Base-by-base conservation (phyloP, 2,113 vertebrate genomes). In the Plectropomus leopardus region DNA sequence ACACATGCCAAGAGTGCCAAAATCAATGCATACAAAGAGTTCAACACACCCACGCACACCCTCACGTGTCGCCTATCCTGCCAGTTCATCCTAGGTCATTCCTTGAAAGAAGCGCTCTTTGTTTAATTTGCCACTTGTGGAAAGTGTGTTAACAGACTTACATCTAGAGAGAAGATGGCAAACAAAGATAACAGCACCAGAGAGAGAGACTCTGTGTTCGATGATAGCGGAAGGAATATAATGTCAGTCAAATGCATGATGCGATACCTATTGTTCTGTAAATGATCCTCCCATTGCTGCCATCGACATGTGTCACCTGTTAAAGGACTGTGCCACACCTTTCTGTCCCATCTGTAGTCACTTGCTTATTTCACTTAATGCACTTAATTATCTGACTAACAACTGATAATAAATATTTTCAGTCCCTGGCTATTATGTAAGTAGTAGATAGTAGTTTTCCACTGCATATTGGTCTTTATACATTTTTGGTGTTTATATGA, bases 271-370 rank as follows among this genome's bases (percentile, higher is more conserved):
- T 80, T 87, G 73, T 86, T 88, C 14, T 51, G 34, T 3, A 6
- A 10, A 19, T 11, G 40, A 48, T 16, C 9, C 24, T 68, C 44
- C 69, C 70, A 23, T 30, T 14, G 16, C 68, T 84, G 55, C 60
- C 54, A 70, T 47, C 0, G 8, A 67, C 61, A 7, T 82, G 68
- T 77, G 80, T 85, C 76, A 80, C n/a, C 28, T 54, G 5, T 42
- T 34, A 4, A 34, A 19, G 14, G 10, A 21, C 16, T 30, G 21
- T 5, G 8, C 73, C 88, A 64, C 83, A 72, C 83, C 88, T 75
- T 32, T 51, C 23, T 26, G 17, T 53, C 0, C 15, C 19, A 24
- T 55, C 58, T 64, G 7, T 13, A 6, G 4, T 66, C 24, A 61
- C 0, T n/a, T n/a, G n/a, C n/a, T n/a, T n/a, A n/a, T n/a, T n/a